Evolutionary conservation across 2,888 invertebrate genomes (phyloP).

Genomic region (Watsonalla cultraria): DNA sequence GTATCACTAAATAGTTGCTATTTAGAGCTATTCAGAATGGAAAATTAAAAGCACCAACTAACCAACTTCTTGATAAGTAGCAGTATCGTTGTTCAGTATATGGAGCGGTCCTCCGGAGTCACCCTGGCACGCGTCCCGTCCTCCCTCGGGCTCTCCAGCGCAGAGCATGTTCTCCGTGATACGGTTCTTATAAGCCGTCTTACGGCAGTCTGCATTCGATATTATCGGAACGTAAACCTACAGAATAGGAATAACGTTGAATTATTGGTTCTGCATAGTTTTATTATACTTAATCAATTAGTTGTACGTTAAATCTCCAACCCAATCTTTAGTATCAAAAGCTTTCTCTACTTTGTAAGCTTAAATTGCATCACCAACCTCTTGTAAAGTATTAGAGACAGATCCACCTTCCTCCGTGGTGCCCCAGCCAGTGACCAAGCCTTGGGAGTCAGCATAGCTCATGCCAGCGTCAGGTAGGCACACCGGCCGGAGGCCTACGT

Average conservation of each 20-base stretch:
- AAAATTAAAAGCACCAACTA: conserved; percentile 26
- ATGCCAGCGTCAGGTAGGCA: conserved; percentile 84
- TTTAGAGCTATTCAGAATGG: background rate
- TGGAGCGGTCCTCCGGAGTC: conserved; percentile 90
- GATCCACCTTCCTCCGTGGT: conserved; percentile 84
- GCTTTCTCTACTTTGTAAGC: too few species aligned
- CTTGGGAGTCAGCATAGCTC: conserved; percentile 72
- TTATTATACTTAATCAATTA: too few species aligned
- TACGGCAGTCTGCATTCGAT: conserved; percentile 79
- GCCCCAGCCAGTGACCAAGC: conserved; percentile 89
- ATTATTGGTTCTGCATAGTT: background rate
- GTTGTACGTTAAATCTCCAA: too few species aligned
- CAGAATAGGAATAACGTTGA: conserved; percentile 2
- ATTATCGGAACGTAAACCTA: conserved; percentile 71
- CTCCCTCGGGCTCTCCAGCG: conserved; percentile 85
- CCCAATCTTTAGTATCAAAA: too few species aligned
- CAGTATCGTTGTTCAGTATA: conserved; percentile 69
- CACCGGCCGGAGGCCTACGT: conserved; percentile 81
- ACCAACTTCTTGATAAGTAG: conserved; percentile 79
- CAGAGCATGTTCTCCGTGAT: conserved; percentile 90
- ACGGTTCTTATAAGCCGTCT: conserved; percentile 82
- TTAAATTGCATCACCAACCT: conserved; percentile 70
- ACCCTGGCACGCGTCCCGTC: conserved; percentile 89
- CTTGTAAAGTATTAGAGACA: conserved; percentile 83
- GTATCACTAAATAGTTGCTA: background rate